Evolutionary conservation across 2,797 vertebrate genomes (phyloP).

Genomic region (Basileuterus tristriatus): DNA sequence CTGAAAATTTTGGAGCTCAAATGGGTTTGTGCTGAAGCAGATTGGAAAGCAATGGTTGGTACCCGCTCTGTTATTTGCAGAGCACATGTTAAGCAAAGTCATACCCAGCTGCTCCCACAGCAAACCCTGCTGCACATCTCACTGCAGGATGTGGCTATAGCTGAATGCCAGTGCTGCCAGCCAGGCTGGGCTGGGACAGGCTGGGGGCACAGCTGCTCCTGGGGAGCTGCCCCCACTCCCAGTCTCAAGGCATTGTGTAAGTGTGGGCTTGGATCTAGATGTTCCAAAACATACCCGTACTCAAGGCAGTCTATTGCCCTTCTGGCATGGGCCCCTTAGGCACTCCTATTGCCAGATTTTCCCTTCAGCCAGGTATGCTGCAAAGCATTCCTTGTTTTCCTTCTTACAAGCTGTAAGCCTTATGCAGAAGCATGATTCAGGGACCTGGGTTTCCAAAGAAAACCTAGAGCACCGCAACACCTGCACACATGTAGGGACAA

Average conservation of each 20-base stretch:
- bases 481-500: background rate
- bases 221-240: background rate
- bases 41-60: background rate
- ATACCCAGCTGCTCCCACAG: background rate
- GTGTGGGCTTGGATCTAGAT: background rate
- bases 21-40: constrained; percentile 7
- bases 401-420: background rate
- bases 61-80: constrained; percentile 17
- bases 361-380: background rate
- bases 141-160: background rate
- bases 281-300: background rate
- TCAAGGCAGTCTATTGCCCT: background rate
- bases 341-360: background rate
- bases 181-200: background rate
- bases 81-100: background rate
- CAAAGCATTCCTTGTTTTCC: background rate
- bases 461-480: background rate
- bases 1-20: background rate
- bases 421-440: background rate
- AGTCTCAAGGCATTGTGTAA: background rate
- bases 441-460: background rate
- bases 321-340: background rate
- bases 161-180: background rate
- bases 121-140: background rate
- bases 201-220: fast-evolving